These are phyloP conservation scores for Lagorchestes hirsutus DNA, from an alignment of 2,797 vertebrate species.

Conservation along the genomic window DNA sequence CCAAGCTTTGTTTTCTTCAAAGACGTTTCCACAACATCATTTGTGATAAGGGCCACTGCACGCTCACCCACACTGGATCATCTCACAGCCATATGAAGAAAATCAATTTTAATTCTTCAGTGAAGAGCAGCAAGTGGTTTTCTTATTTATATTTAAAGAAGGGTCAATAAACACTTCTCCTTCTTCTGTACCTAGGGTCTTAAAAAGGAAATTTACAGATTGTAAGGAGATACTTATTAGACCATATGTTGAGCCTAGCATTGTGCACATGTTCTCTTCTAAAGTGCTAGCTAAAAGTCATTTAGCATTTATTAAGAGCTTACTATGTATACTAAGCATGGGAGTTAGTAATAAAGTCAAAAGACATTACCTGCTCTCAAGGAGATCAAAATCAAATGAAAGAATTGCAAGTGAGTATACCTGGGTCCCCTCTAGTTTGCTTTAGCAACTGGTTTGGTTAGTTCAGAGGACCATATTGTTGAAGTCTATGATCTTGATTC, in stretches of 20 bases:
- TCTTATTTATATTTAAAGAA: conserved; percentile 62
- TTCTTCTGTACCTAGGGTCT: neutral
- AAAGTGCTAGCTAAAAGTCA: neutral
- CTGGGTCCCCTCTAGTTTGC: neutral
- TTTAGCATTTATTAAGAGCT: neutral
- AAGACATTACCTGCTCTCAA: neutral
- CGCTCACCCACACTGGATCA: conserved; percentile 52
- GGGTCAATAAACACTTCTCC: conserved; percentile 24
- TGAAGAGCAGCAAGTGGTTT: conserved; percentile 56
- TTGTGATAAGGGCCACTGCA: conserved; percentile 41
- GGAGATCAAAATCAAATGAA: neutral
- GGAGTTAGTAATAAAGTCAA: neutral
- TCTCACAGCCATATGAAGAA: conserved; percentile 68
- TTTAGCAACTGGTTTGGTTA: neutral
- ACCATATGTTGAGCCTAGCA: conserved; percentile 4
- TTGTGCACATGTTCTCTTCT: neutral
- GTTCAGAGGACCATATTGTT: neutral
- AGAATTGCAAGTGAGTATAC: neutral
- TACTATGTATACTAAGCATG: neutral
- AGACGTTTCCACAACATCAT: conserved; percentile 34
- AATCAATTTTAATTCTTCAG: conserved; percentile 74
- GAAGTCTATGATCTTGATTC: neutral
- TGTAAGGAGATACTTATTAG: conserved; percentile 6
- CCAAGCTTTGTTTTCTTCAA: conserved; percentile 61
- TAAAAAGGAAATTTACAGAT: neutral